A percentile compares a stretch with the other conserved stretches of the same genome.
These are phyloP conservation scores for Lateolabrax maculatus DNA, from an alignment of 2,797 vertebrate species.

Conservation along the genomic window DNA sequence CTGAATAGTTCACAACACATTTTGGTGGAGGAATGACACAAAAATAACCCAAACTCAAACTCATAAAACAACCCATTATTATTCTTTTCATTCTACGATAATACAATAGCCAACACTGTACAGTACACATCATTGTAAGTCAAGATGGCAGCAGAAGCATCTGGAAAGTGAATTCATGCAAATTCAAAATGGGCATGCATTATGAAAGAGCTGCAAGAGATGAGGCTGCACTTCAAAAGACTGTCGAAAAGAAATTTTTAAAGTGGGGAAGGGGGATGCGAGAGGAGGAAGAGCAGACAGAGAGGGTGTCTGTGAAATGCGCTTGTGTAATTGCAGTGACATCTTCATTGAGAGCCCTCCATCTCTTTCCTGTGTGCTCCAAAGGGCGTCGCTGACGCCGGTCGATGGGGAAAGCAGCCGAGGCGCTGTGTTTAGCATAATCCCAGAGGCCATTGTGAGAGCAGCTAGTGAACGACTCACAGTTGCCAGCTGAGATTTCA, in stretches of 20 bases:
- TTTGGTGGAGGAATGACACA: conserved; percentile 25
- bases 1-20: conserved; percentile 23
- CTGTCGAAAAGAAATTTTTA: conserved; percentile 68
- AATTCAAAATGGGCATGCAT: conserved; percentile 81
- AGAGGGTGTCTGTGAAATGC: conserved; percentile 74
- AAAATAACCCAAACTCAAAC: conserved; percentile 48
- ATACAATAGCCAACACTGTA: conserved; percentile 76
- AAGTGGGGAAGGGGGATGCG: conserved; percentile 65
- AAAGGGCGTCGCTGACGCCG: conserved; percentile 80
- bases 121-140: conserved; percentile 79
- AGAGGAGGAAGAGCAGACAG: conserved; percentile 75
- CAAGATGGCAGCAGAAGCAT: conserved; percentile 83
- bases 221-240: conserved; percentile 81
- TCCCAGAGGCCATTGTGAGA: conserved; percentile 98
- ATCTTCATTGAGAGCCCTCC: conserved; percentile 83
- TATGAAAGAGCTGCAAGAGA: conserved; percentile 80
- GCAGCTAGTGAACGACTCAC: conserved; percentile 92
- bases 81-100: conserved; percentile 67
- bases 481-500: conserved; percentile 99
- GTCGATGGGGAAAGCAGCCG: conserved; percentile 83
- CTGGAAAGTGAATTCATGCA: conserved; percentile 83
- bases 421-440: conserved; percentile 95
- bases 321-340: conserved; percentile 83
- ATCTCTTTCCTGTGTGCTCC: conserved; percentile 79
- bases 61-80: conserved; percentile 62